Conservation (phyloP, 2,113 vertebrate genomes). For the Pelvicachromis taeniatus region DNA sequence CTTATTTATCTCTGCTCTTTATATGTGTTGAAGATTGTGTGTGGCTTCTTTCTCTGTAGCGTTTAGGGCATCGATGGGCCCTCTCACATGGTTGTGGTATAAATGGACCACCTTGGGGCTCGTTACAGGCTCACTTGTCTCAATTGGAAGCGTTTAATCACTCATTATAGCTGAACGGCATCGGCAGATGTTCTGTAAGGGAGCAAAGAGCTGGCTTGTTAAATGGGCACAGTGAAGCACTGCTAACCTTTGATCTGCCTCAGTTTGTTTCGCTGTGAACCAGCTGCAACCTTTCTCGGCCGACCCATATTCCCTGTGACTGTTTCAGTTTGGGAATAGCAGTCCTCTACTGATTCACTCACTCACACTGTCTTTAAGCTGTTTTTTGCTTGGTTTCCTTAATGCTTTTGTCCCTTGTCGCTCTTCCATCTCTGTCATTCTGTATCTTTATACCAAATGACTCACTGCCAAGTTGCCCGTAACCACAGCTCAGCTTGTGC, state of each 20-base stretch:
- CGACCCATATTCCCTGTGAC: background rate
- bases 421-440: background rate
- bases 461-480: background rate
- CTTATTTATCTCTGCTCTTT: background rate
- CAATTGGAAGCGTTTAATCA: slow-evolving; percentile 48
- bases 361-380: background rate
- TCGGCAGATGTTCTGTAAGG: slow-evolving; percentile 38
- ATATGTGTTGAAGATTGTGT: background rate
- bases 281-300: background rate
- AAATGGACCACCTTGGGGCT: background rate
- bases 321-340: background rate
- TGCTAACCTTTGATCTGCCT: slow-evolving; percentile 1
- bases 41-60: background rate
- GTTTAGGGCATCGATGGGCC: background rate
- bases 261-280: background rate
- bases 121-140: slow-evolving; percentile 20
- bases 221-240: background rate
- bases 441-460: background rate
- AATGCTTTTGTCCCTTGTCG: background rate
- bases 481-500: background rate
- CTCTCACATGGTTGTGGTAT: background rate
- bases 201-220: slow-evolving; percentile 13
- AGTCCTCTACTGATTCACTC: background rate
- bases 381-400: background rate
- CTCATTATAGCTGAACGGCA: slow-evolving; percentile 27